These are phyloP conservation scores for Caloenas nicobarica DNA, from an alignment of 2,113 vertebrate genomes.

Conservation along the genomic window DNA sequence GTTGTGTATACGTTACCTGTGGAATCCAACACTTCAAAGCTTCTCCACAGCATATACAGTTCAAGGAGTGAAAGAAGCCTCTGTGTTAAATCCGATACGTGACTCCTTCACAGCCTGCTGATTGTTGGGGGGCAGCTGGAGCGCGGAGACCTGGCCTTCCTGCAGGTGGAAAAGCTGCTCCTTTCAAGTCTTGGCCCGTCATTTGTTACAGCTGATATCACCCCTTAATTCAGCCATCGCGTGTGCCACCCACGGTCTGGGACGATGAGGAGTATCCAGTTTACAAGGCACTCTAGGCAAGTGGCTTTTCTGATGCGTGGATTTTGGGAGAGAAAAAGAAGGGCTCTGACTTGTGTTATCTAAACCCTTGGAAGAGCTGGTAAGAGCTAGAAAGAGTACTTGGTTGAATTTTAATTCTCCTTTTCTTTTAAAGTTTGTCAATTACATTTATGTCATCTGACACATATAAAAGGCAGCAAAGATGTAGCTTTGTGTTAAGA, in stretches of 20 bases:
- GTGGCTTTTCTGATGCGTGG: background rate
- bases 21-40: slow-evolving; percentile 40
- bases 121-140: slow-evolving; percentile 64
- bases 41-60: background rate
- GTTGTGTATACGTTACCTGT: background rate
- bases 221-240: background rate
- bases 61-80: background rate
- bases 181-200: slow-evolving; percentile 47
- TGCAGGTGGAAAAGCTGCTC: background rate
- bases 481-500: background rate
- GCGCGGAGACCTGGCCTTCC: background rate
- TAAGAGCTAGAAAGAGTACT: background rate
- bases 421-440: background rate
- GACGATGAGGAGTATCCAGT: background rate
- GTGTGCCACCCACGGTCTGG: background rate
- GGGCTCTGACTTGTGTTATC: background rate
- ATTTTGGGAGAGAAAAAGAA: background rate
- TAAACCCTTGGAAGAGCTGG: background rate
- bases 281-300: background rate
- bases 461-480: background rate
- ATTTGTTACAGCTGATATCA: slow-evolving; percentile 32
- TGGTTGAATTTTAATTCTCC: background rate
- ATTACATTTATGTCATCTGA: background rate
- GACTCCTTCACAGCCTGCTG: background rate
- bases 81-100: background rate